A percentile compares a stretch with the other conserved stretches of the same genome.
phyloP scores from a whole-genome alignment of 2,113 vertebrate genomes.

The Oncorhynchus clarkii region DNA sequence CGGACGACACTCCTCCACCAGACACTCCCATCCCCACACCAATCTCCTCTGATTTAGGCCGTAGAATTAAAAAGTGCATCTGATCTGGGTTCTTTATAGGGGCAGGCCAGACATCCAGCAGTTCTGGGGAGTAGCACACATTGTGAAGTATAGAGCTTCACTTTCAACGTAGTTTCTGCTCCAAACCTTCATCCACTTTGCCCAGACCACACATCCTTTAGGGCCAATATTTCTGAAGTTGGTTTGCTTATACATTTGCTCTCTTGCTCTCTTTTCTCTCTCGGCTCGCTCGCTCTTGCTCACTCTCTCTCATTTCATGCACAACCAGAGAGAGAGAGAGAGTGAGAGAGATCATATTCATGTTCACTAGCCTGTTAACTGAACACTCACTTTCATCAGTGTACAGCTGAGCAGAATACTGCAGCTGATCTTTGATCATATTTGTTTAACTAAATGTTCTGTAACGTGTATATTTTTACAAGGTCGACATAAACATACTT shows the following conservation, averaged over 20 bases:
- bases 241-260: no score
- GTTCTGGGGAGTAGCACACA: conserved; percentile 28
- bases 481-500: conserved; percentile 41
- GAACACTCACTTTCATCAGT: conserved; percentile 44
- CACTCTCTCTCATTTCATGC: no score
- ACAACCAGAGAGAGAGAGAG: no score
- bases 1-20: background rate
- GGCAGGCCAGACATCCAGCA: conserved; percentile 35
- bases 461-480: conserved; percentile 55
- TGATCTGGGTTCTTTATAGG: conserved; percentile 47
- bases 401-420: conserved; percentile 22
- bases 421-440: conserved; percentile 57
- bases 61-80: conserved; percentile 51
- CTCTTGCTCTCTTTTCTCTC: background rate
- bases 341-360: no score
- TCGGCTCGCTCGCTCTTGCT: no score
- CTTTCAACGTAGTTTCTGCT: conserved; percentile 40
- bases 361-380: conserved; percentile 41
- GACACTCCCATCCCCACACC: conserved; percentile 5
- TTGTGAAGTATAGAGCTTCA: conserved; percentile 49
- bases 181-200: conserved; percentile 69
- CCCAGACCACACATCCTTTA: conserved; percentile 65
- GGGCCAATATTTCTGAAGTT: background rate
- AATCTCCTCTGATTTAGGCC: conserved; percentile 34
- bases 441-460: conserved; percentile 63